These are phyloP conservation scores for Podarcis lilfordi DNA, from an alignment of 2,797 vertebrate species.

Conservation along the genomic window DNA sequence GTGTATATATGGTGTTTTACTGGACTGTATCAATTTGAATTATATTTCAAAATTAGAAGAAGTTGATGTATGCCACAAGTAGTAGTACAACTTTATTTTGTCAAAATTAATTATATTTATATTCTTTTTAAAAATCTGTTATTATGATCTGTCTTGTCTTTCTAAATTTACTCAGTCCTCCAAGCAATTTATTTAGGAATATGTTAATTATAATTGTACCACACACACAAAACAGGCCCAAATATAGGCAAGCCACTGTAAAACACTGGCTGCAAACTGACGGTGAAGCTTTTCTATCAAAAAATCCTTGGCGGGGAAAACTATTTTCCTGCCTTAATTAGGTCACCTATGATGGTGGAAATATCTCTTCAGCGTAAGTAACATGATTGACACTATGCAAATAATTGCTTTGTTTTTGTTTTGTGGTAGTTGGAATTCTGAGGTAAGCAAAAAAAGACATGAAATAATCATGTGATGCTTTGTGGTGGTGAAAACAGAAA, in stretches of 20 bases:
- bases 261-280: neutral
- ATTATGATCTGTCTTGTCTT: neutral
- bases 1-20: too few relatives aligned
- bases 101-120: neutral
- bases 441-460: constrained; percentile 7
- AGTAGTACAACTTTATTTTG: neutral
- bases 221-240: neutral
- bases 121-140: neutral
- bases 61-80: too few relatives aligned
- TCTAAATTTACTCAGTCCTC: neutral
- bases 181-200: neutral
- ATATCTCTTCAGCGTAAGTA: neutral
- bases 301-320: neutral
- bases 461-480: neutral
- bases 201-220: neutral
- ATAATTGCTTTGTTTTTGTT: neutral
- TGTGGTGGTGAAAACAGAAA: neutral
- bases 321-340: too few relatives aligned
- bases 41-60: too few relatives aligned
- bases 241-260: neutral
- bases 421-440: neutral
- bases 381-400: neutral
- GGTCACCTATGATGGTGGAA: neutral
- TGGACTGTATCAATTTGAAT: too few relatives aligned
- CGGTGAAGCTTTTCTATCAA: neutral